Evolutionary conservation across 1,140 invertebrate species (phyloP).

Genomic region (Orchestia grillus): DNA sequence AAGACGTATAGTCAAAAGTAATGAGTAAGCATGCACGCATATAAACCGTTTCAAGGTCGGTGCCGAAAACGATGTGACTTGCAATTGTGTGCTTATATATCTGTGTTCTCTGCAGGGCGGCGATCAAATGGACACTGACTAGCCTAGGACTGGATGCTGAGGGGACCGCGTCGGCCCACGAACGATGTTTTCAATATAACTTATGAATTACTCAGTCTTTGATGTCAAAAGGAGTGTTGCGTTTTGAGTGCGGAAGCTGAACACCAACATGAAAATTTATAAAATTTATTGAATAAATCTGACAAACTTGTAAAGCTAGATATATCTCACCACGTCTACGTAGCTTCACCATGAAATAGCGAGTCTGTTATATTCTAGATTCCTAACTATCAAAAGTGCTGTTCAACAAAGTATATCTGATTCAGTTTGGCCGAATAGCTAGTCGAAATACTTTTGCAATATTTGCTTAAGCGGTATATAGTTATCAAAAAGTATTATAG

Average conservation of each 20-base stretch:
- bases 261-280: slow-evolving; percentile 18
- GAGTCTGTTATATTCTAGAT: background rate
- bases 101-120: background rate
- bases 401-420: background rate
- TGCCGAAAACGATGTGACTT: no score
- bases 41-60: no score
- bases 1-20: no score
- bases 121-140: slow-evolving; percentile 25
- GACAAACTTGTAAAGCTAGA: background rate
- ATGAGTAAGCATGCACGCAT: no score
- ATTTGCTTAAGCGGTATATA: background rate
- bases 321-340: background rate
- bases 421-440: background rate
- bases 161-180: background rate
- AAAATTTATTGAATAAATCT: slow-evolving; percentile 50
- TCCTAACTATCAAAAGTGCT: background rate
- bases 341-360: background rate
- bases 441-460: background rate
- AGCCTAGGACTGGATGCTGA: background rate
- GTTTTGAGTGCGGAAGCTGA: background rate
- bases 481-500: background rate
- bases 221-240: background rate
- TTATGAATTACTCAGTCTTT: background rate
- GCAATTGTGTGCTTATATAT: background rate
- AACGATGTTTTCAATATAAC: slow-evolving; percentile 49